Evolutionary conservation across 2,797 vertebrate genomes (phyloP), one percentile per base, ranked within the genome.

Genomic region (Etheostoma perlongum): DNA sequence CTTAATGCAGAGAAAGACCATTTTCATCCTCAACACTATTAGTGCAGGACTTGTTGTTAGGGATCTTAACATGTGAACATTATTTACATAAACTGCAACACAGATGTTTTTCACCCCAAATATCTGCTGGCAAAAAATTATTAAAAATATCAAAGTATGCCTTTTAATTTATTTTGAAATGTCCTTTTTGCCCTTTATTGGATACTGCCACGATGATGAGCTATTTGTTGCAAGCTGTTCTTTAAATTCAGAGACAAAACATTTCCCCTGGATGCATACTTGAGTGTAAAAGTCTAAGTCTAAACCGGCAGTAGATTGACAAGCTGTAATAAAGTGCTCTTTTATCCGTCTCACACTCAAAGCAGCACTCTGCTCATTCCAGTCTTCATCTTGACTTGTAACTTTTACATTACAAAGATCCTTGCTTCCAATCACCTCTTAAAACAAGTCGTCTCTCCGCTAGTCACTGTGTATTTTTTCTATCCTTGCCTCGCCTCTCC

Each of bases 331-430:
- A 84, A 86, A 87, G 79, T 67, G 67, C 57, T 84, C 87, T 92
- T 91, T 91, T 89, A 92, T 92, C 90, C 87, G 19, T 63, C 49
- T 72, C 58, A 10, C 82, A 65, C 76, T 84, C 76, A 40, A 64
- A 83, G 80, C 76, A 68, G 76, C 78, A 70, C 82, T 79, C 58
- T 4, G 19, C 83, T 90, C 79, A 74, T 85, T 89, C 83, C 52
- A 67, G 82, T 86, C 74, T 73, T 78, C 84, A 84, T 77, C 86
- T 81, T 82, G 82, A 87, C 89, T 79, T 85, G 86, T 84, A 90
- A 87, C 86, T 89, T 91, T 90, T 76, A 86, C 76, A 78, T 92
- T 89, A 87, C 89, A 91, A 89, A 90, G 85, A 92, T 89, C 68
- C 85, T 81, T 67, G 46, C 78, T 76, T 88, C 83, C 86, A 88